Evolutionary conservation across 1,140 invertebrate genomes (phyloP).

Genomic region (Drosophila cardini): DNA sequence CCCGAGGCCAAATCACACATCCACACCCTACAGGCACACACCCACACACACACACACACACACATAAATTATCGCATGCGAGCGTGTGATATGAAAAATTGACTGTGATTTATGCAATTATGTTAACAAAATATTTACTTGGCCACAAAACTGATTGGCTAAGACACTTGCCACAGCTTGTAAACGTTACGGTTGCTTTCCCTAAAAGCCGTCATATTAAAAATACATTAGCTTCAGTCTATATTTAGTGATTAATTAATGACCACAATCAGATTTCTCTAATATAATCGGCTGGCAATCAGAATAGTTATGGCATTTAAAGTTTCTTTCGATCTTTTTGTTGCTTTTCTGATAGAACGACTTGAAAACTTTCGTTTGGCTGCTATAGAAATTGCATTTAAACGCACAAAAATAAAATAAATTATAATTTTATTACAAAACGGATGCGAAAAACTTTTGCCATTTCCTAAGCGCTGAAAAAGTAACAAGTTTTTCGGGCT

Average conservation of each 20-base stretch:
- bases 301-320: not conserved
- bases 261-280: not conserved
- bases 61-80: constrained; percentile 58
- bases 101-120: constrained; percentile 81
- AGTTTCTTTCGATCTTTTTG: not conserved
- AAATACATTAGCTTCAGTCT: constrained; percentile 28
- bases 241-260: constrained; percentile 23
- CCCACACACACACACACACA: not conserved
- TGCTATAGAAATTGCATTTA: constrained; percentile 21
- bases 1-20: constrained; percentile 27
- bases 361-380: constrained; percentile 9
- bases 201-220: constrained; percentile 39
- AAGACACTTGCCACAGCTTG: constrained; percentile 37
- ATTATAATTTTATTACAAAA: constrained; percentile 76
- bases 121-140: constrained; percentile 81
- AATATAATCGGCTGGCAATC: not conserved
- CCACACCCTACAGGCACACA: constrained; percentile 14
- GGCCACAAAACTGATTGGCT: constrained; percentile 67
- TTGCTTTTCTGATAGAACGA: not conserved
- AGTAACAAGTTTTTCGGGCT: constrained; percentile 47
- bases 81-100: constrained; percentile 68
- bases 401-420: constrained; percentile 63
- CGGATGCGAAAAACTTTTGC: constrained; percentile 75
- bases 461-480: constrained; percentile 65
- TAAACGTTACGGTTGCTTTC: constrained; percentile 21